Evolutionary conservation across 2,888 invertebrate species (phyloP).

Genomic region (Diplolepis rosae): DNA sequence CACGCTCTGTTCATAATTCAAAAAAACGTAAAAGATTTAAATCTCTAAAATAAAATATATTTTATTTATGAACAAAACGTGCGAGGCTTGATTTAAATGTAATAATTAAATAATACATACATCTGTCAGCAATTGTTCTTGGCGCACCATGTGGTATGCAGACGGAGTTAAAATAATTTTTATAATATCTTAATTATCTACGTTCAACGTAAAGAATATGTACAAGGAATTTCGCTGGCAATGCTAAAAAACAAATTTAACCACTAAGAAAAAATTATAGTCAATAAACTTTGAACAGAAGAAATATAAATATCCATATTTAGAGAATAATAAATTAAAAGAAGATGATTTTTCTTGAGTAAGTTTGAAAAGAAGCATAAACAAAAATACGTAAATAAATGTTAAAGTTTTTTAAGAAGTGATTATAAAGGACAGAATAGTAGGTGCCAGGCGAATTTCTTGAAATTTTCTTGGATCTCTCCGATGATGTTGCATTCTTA

Average conservation of each 20-base stretch:
- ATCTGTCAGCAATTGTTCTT: slow-evolving; percentile 47
- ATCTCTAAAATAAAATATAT: slow-evolving; percentile 11
- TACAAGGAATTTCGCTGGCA: slow-evolving; percentile 31
- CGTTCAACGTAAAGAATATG: slow-evolving; percentile 35
- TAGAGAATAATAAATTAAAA: background rate
- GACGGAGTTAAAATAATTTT: slow-evolving; percentile 17
- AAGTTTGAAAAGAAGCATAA: background rate
- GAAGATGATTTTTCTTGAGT: background rate
- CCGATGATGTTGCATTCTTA: slow-evolving; percentile 1
- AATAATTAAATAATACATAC: slow-evolving; percentile 29
- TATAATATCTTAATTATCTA: slow-evolving; percentile 38
- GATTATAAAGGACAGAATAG: background rate
- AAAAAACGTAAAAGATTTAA: slow-evolving; percentile 4
- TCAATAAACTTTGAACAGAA: background rate
- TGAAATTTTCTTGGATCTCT: slow-evolving; percentile 22
- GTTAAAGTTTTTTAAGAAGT: slow-evolving; percentile 20
- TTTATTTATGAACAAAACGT: slow-evolving; percentile 7
- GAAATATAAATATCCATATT: background rate
- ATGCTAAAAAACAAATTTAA: background rate
- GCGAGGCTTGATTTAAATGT: background rate
- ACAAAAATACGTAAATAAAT: slow-evolving; percentile 28
- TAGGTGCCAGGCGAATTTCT: slow-evolving; percentile 7
- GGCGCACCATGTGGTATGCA: slow-evolving; percentile 41
- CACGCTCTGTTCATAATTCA: slow-evolving; percentile 22
- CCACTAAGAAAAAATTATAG: slow-evolving; percentile 8